Base-by-base conservation (phyloP, 2,888 invertebrate genomes). In the Rhodophaea formosa region DNA sequence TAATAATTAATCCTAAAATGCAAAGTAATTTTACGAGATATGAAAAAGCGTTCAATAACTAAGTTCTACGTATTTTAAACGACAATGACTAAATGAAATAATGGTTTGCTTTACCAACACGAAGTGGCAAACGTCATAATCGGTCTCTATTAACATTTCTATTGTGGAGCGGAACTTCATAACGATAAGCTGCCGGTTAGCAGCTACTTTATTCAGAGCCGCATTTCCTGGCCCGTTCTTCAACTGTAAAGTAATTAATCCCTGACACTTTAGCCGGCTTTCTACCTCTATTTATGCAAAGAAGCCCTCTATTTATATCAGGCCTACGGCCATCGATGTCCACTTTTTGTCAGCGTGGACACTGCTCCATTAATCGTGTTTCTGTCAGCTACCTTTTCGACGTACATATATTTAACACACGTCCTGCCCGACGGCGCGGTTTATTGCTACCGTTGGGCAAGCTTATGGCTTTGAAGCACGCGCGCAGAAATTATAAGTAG, bases 401-500 rank as follows among this genome's bases (percentile, higher is more conserved):
- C 16, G 35, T 35, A 51, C 35, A 35, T 39, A 39, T 51, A 51
- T 51, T 51, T 16, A 16, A 10, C 12, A 32, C 49, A 49, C 32
- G 49, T 49, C 39, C 39, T 39, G 42, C 55, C 56, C 55, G 44
- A 58, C 35, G 39, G 39, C 53, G 16, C 56, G 42, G 51, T 55
- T 61, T 64, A 61, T 64, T 47, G 44, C 54, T 47, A 53, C 39
- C 29, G 43, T 49, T 53, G 53, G 45, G 43, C 44, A 57, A 64
- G 53, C 58, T 39, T 45, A 60, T 56, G 61, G 54, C 35, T 47
- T 39, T 39, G 23, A 39, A 23, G 47, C 45, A 56, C 54, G 49
- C 45, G 43, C 17, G 5, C 8, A 44, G 16, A 44, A 8, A 17
- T 14, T 3, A 15, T 15, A 5, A 44, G 23, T 23, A 23, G 23